phyloP scores from a whole-genome alignment of 2,888 invertebrate species.

The Syrphus vitripennis region DNA sequence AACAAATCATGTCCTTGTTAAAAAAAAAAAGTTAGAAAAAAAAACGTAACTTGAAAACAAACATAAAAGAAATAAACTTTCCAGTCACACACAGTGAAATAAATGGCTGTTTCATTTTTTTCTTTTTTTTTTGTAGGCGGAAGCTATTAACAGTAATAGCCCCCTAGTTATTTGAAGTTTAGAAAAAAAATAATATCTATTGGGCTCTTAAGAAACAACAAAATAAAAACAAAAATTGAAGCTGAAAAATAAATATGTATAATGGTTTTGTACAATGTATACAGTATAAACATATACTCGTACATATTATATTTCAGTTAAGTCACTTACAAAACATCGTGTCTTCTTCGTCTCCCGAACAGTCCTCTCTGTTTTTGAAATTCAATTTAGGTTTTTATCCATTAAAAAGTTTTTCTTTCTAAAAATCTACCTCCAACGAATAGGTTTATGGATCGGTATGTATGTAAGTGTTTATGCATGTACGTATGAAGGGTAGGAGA shows the following conservation, averaged over 20 bases:
- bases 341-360: background rate
- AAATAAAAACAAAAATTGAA: background rate
- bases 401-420: background rate
- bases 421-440: background rate
- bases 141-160: conserved; percentile 17
- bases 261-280: too few relatives aligned
- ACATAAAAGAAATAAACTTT: background rate
- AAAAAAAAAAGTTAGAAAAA: background rate
- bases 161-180: conserved; percentile 4
- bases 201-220: background rate
- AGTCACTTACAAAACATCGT: background rate
- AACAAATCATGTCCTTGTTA: conserved; percentile 9
- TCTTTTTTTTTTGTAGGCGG: background rate
- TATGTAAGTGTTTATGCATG: too few relatives aligned
- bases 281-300: background rate
- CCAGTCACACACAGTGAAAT: background rate
- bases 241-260: background rate
- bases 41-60: conserved; percentile 1
- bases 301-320: background rate
- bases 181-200: background rate
- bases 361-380: background rate
- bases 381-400: conserved; percentile 14
- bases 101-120: background rate
- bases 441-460: too few relatives aligned
- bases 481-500: background rate